Percentiles rank a stretch among this genome's conserved stretches.
Conservation (phyloP, 2,888 invertebrate genomes). For the Morpho helenor region DNA sequence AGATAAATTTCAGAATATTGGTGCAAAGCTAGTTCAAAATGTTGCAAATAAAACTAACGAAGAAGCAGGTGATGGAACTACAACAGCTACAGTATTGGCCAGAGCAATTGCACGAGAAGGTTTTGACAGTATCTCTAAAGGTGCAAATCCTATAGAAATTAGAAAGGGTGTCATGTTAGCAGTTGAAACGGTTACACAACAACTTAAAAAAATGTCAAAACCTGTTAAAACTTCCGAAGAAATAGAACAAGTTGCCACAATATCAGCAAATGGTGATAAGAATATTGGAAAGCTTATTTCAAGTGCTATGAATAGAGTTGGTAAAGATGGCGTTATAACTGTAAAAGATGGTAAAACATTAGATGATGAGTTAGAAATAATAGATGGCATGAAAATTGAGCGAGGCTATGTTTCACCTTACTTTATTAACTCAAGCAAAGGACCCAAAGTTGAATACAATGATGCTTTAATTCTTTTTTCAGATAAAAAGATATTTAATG, state of each 20-base stretch:
- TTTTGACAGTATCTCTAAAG: conserved; percentile 97
- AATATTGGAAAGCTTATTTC: conserved; percentile 95
- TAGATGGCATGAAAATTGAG: conserved; percentile 99
- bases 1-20: conserved; percentile 99
- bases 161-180: conserved; percentile 94
- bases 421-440: conserved; percentile 98
- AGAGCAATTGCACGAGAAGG: conserved; percentile 99
- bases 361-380: conserved; percentile 94
- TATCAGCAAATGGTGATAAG: conserved; percentile 98
- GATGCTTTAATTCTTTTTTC: conserved; percentile 94
- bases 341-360: conserved; percentile 99
- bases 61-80: conserved; percentile 99
- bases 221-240: conserved; percentile 97
- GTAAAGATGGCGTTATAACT: conserved; percentile 98
- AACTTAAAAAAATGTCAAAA: conserved; percentile 92
- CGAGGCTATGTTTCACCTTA: conserved; percentile 99
- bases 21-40: conserved; percentile 98
- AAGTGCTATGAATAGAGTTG: conserved; percentile 97
- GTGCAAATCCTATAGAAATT: conserved; percentile 98
- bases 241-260: conserved; percentile 99
- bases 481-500: conserved; percentile 97
- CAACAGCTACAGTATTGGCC: conserved; percentile 98
- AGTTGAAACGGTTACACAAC: conserved; percentile 92
- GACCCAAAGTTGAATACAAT: conserved; percentile 97
- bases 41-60: conserved; percentile 99